Base-by-base conservation (phyloP, 2,888 invertebrate genomes). In the Gerris lacustris region DNA sequence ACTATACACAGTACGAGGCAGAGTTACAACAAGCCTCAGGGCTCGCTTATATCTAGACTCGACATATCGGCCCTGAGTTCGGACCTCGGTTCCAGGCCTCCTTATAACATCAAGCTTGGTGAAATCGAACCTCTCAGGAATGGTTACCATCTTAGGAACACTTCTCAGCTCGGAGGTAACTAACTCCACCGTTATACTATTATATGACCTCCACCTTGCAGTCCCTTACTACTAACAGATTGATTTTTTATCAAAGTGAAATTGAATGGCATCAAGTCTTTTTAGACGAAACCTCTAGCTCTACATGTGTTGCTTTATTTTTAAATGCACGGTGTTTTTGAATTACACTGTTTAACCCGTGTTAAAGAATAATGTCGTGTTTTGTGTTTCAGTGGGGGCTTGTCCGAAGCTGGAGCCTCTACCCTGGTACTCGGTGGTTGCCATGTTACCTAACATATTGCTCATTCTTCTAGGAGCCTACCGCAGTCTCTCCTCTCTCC, bases 21-120 rank as follows among this genome's bases (percentile, higher is more conserved):
- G 69, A 70, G 77, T 43, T 79, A 78, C 72, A 79, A 78, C 69
- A 78, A 77, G 70, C 79, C 79, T 6, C 78, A 78, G 69, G 64
- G 64, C 9, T 77, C 76, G 63, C 71, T 79, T 31, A 76, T 77
- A 4, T 77, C 77, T 15, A 75, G 77, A 73, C 76, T 79, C n/a
- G 77, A 78, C 74, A 71, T 79, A 15, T 73, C 77, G 6, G 77
- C 78, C 72, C 71, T 79, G 6, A 78, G 77, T 73, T 74, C 75
- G 45, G 79, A 79, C 72, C 74, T 79, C 44, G 76, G 76, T 67
- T 73, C 76, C 17, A 72, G 77, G 45, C 78, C 79, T 18, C 78
- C 79, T 64, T 74, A 76, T 70, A 72, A 75, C 66, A 72, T 78
- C 9, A 72, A 74, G 9, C 70, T 76, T 6, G 70, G 73, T 44